Evolutionary conservation across 2,113 vertebrate genomes (phyloP), one percentile per base, ranked within the genome.

Genomic region (Lasiurus cinereus): DNA sequence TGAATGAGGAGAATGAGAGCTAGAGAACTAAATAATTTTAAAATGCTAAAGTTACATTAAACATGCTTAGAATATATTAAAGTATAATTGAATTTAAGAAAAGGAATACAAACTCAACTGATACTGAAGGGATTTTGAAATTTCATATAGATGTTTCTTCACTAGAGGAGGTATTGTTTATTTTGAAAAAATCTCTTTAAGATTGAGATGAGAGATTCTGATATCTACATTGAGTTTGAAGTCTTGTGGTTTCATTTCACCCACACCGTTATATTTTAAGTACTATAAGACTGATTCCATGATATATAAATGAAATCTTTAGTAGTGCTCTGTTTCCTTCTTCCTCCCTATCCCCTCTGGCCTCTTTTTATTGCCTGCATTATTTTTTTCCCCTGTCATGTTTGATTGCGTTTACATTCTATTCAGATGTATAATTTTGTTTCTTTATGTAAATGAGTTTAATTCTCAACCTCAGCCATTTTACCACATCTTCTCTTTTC

Each of bases 371-470:
- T 56, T 67, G 73, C n/a, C 87, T 36, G 24, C 8, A 70, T 92
- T 36, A 62, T 77, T 46, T 88, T 92, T 91, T 54, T 14, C 50
- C n/a, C 70, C 83, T 54, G 31, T 74, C 46, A 36, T 50, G 19
- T 87, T 94, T 83, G 92, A 90, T 84, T 84, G 36, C 67, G 72
- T 80, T 95, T 90, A 67, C 14, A 54, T 95, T 67, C 39, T 79
- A 3, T 76, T 95, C 46, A 62, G 39, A 67, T 77, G 39, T 31
- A 64, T 72, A 31, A 14, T 85, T 93, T 77, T 62, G 39, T 79
- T 92, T 80, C 29, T 83, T 83, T 67, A 90, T 46, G 83, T 90
- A 77, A 50, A 85, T 90, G 22, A 92, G 15, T 54, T 74, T 80
- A 77, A 85, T 90, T 77, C 29, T 85, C 72, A 96, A 8, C n/a